phyloP scores from a whole-genome alignment of 2,797 vertebrate species.

The Syndactyla subalaris region DNA sequence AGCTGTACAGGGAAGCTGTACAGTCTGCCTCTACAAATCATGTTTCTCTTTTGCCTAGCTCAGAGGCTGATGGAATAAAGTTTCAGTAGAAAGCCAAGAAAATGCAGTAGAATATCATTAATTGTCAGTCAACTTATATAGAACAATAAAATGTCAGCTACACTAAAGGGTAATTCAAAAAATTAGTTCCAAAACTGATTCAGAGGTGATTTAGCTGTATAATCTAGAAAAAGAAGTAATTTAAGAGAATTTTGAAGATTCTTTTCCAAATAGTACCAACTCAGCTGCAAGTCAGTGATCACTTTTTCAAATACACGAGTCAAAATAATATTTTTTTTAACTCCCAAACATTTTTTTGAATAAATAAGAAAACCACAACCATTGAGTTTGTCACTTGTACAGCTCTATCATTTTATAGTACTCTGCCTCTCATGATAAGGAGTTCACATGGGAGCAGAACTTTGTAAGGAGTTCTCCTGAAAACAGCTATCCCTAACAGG shows the following conservation, averaged over 20 bases:
- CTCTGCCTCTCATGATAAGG: background rate
- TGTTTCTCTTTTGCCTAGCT: background rate
- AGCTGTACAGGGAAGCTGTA: background rate
- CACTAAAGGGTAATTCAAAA: background rate
- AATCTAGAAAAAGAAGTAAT: background rate
- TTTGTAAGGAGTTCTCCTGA: background rate
- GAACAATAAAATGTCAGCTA: slow-evolving; percentile 9
- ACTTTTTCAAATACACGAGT: background rate
- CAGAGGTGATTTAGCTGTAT: background rate
- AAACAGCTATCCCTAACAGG: background rate
- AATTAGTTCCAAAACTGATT: background rate
- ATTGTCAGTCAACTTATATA: slow-evolving; percentile 25
- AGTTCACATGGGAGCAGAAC: background rate
- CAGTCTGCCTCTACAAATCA: background rate
- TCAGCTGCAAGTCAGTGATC: background rate
- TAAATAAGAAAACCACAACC: background rate
- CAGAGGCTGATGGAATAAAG: background rate
- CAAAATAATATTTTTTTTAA: background rate
- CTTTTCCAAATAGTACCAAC: background rate
- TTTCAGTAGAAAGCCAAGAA: slow-evolving; percentile 17
- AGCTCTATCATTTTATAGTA: background rate
- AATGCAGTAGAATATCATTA: background rate
- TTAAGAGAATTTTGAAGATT: background rate
- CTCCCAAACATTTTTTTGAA: background rate
- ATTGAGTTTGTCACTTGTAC: background rate